Evolutionary conservation across 2,113 vertebrate species (phyloP).

Genomic region (Poeciliopsis occidentalis): DNA sequence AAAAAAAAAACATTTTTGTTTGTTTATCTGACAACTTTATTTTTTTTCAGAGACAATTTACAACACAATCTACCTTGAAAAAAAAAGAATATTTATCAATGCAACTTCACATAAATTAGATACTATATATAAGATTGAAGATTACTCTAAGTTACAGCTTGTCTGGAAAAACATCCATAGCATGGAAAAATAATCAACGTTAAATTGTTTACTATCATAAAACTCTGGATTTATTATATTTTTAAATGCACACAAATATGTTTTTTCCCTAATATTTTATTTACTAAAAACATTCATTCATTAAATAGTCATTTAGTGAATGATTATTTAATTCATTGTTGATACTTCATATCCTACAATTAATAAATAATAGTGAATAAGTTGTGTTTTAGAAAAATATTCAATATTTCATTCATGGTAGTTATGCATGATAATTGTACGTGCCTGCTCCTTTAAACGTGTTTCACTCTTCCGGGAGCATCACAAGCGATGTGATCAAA

Average conservation of each 20-base stretch:
- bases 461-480: slow-evolving; percentile 10
- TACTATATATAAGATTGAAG: not conserved
- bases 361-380: slow-evolving; percentile 58
- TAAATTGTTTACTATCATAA: not conserved
- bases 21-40: slow-evolving; percentile 4
- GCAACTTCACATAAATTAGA: not conserved
- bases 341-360: slow-evolving; percentile 14
- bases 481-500: slow-evolving; percentile 15
- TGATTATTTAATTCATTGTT: not conserved
- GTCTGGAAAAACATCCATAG: slow-evolving; percentile 13
- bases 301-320: not conserved
- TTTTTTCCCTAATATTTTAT: not conserved
- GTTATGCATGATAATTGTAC: slow-evolving; percentile 9
- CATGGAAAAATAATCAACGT: slow-evolving; percentile 15
- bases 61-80: not conserved
- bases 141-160: not conserved
- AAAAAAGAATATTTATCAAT: not conserved
- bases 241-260: not conserved
- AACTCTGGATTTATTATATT: not conserved
- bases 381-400: slow-evolving; percentile 30
- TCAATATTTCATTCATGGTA: slow-evolving; percentile 27
- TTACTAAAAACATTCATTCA: not conserved
- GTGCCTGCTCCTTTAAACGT: slow-evolving; percentile 12
- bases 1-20: slow-evolving; percentile 8
- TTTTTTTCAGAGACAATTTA: not conserved